Evolutionary conservation across 2,888 invertebrate genomes (phyloP).

Genomic region (Lingula anatina): DNA sequence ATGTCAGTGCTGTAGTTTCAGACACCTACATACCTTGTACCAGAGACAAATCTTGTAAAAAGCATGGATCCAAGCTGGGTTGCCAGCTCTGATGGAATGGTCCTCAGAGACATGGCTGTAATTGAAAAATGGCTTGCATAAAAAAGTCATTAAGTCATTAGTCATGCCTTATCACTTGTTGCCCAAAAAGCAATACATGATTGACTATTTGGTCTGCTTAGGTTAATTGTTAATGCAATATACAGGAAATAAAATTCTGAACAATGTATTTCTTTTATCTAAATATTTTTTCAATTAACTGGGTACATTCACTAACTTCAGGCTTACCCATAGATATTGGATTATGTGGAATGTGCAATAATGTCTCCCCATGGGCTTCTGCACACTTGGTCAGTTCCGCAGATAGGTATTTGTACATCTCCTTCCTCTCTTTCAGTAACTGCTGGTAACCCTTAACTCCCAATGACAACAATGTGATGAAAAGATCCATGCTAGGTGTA

Average conservation of each 20-base stretch:
- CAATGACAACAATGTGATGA: conserved; percentile 71
- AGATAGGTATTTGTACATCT: conserved; percentile 62
- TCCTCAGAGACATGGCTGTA: conserved; percentile 40
- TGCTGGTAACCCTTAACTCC: conserved; percentile 64
- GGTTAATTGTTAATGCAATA: too few species aligned
- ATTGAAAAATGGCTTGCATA: too few species aligned
- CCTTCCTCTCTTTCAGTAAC: conserved; percentile 60
- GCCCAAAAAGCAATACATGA: too few species aligned
- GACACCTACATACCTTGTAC: conserved; percentile 63
- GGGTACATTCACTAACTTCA: too few species aligned
- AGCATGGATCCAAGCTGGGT: conserved; percentile 69
- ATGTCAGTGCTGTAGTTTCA: too few species aligned
- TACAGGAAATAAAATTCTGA: too few species aligned
- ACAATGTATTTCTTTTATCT: too few species aligned
- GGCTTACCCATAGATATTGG: conserved; percentile 67
- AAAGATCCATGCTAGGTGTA: conserved; percentile 67
- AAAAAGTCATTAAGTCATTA: too few species aligned
- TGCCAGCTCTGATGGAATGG: conserved; percentile 27
- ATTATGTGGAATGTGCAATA: conserved; percentile 63
- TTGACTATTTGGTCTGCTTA: too few species aligned
- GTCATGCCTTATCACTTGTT: too few species aligned
- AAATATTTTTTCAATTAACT: too few species aligned
- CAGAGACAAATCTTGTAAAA: conserved; percentile 68
- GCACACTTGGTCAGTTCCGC: conserved; percentile 59
- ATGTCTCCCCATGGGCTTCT: conserved; percentile 57